Evolutionary conservation across 2,113 vertebrate genomes (phyloP).

Genomic region (Glareola pratincola): DNA sequence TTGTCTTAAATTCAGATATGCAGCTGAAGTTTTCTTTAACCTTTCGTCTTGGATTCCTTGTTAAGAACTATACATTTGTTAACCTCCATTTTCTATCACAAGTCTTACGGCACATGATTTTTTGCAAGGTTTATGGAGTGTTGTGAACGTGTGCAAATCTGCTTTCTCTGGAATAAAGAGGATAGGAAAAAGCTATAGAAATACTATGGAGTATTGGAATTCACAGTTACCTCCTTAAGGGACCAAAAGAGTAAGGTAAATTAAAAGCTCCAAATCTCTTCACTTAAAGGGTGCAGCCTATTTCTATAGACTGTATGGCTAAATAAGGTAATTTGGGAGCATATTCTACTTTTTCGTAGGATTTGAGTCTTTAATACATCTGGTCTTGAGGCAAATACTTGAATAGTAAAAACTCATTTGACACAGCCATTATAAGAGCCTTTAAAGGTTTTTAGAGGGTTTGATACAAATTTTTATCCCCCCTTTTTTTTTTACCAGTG

Average conservation of each 20-base stretch:
- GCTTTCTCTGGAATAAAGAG: background rate
- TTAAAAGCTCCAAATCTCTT: background rate
- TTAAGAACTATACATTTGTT: background rate
- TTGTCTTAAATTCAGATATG: background rate
- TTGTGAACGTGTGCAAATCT: background rate
- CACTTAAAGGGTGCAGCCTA: constrained; percentile 19
- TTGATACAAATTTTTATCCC: background rate
- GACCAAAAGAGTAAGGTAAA: background rate
- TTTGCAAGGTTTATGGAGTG: background rate
- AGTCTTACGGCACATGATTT: background rate
- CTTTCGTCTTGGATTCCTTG: background rate
- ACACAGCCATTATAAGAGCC: background rate
- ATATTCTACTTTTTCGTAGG: constrained; percentile 3
- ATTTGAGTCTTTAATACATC: constrained; percentile 37
- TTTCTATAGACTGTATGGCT: constrained; percentile 21
- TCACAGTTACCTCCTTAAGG: background rate
- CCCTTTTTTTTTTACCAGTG: background rate
- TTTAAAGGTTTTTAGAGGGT: background rate
- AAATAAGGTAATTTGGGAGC: constrained; percentile 32
- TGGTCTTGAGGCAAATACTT: constrained; percentile 47
- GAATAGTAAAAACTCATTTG: background rate
- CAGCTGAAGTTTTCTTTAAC: background rate
- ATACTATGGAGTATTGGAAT: background rate
- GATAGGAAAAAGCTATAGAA: background rate
- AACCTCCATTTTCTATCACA: background rate